Evolutionary conservation across 2,797 vertebrate genomes (phyloP).

Genomic region (Acrossocheilus fasciatus): DNA sequence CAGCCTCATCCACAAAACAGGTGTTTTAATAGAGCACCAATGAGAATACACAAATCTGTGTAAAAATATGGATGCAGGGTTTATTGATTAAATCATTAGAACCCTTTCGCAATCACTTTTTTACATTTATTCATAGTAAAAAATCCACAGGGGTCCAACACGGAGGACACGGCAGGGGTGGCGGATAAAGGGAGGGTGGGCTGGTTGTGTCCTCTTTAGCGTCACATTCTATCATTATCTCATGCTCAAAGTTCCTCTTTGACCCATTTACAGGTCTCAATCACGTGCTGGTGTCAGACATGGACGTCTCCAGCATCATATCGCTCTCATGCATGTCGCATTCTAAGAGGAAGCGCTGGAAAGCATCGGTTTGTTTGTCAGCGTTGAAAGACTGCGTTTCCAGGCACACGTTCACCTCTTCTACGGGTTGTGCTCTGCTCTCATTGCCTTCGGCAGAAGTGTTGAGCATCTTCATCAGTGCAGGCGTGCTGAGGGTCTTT

Average conservation of each 20-base stretch:
- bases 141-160: slow-evolving; percentile 79
- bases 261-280: slow-evolving; percentile 51
- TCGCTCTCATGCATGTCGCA: slow-evolving; percentile 99
- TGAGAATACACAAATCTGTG: slow-evolving; percentile 51
- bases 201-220: slow-evolving; percentile 36
- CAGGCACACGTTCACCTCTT: slow-evolving; percentile 85
- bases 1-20: background rate
- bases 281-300: slow-evolving; percentile 98
- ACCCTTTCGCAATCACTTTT: slow-evolving; percentile 63
- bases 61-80: slow-evolving; percentile 70
- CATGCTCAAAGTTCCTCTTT: slow-evolving; percentile 56
- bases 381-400: slow-evolving; percentile 81
- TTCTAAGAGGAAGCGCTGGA: slow-evolving; percentile 89
- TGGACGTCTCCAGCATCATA: slow-evolving; percentile 95
- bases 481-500: slow-evolving; percentile 87
- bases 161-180: slow-evolving; percentile 40
- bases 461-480: slow-evolving; percentile 94
- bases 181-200: slow-evolving; percentile 14
- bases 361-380: slow-evolving; percentile 86
- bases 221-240: slow-evolving; percentile 60
- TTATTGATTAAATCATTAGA: slow-evolving; percentile 73
- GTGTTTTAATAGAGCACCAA: slow-evolving; percentile 33
- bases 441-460: slow-evolving; percentile 87
- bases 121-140: slow-evolving; percentile 75
- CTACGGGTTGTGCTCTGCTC: slow-evolving; percentile 81